A percentile compares a stretch with the other conserved stretches of the same genome.
Conservation (phyloP, 2,888 invertebrate species). For the Pristionchus arcanus region DNA sequence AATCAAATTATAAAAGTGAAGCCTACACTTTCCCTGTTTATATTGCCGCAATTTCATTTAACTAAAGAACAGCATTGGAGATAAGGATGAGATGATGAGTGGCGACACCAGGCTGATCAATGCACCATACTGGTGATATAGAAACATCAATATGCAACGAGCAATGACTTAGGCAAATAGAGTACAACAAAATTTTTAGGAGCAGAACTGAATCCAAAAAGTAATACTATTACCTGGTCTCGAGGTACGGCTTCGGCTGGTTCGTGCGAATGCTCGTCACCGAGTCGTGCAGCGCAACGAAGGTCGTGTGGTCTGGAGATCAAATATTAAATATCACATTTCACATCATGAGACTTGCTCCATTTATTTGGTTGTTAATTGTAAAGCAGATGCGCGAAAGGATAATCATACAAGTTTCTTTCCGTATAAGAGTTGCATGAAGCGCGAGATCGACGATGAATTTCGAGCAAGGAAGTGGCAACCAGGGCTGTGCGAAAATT, state of each 20-base stretch:
- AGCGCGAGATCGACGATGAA: background rate
- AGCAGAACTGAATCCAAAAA: background rate
- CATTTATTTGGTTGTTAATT: background rate
- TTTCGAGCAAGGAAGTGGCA: too few relatives aligned
- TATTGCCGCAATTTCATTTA: too few relatives aligned
- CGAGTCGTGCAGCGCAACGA: constrained; percentile 33
- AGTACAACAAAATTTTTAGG: too few relatives aligned
- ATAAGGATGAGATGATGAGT: too few relatives aligned
- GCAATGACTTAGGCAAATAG: too few relatives aligned
- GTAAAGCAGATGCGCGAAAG: background rate
- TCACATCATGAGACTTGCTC: background rate
- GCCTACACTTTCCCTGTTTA: too few relatives aligned
- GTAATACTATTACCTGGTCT: constrained; percentile 20
- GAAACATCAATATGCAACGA: too few relatives aligned
- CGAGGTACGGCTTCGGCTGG: constrained; percentile 45
- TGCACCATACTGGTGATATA: too few relatives aligned
- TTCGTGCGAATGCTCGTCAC: constrained; percentile 44
- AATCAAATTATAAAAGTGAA: too few relatives aligned
- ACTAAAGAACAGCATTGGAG: too few relatives aligned
- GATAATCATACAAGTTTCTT: background rate
- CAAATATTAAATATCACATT: background rate
- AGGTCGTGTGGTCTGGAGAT: constrained; percentile 17
- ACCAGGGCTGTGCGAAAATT: too few relatives aligned
- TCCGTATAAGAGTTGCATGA: background rate
- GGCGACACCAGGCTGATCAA: too few relatives aligned